A percentile compares a stretch with the other conserved stretches of the same genome.
phyloP scores from a whole-genome alignment of 1,140 invertebrate genomes.

The Trachymyrmex cornetzi region DNA sequence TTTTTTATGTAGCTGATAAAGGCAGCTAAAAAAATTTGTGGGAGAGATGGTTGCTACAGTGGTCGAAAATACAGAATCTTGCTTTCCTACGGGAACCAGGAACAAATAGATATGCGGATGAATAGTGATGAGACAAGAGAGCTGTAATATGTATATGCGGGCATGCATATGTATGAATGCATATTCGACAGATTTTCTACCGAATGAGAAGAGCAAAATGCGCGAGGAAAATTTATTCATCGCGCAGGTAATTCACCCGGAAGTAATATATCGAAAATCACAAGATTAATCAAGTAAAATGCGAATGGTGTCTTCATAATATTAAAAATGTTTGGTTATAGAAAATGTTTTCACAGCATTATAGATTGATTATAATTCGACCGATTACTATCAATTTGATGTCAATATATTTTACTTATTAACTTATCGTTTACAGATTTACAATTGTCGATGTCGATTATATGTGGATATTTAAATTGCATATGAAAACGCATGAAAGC shows the following conservation, averaged over 20 bases:
- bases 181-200: conserved; percentile 75
- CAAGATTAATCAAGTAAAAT: conserved; percentile 64
- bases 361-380: conserved; percentile 3
- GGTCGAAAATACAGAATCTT: conserved; percentile 63
- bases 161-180: conserved; percentile 76
- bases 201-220: conserved; percentile 67
- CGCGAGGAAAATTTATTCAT: conserved; percentile 70
- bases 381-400: conserved; percentile 10
- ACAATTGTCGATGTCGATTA: conserved; percentile 6
- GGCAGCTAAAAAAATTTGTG: conserved; percentile 19
- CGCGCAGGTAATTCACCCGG: conserved; percentile 65
- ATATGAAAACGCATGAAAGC: conserved; percentile 14
- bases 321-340: conserved; percentile 31
- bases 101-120: conserved; percentile 69
- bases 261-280: conserved; percentile 69
- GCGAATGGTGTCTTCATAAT: conserved; percentile 32
- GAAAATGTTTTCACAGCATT: conserved; percentile 19
- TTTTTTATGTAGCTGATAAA: conserved; percentile 8
- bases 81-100: conserved; percentile 69
- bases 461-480: conserved; percentile 7
- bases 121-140: conserved; percentile 76
- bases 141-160: conserved; percentile 74
- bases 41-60: conserved; percentile 19
- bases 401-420: conserved; percentile 17
- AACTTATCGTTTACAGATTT: conserved; percentile 15